Conservation (phyloP, 2,113 vertebrate genomes). For the Podiceps cristatus region DNA sequence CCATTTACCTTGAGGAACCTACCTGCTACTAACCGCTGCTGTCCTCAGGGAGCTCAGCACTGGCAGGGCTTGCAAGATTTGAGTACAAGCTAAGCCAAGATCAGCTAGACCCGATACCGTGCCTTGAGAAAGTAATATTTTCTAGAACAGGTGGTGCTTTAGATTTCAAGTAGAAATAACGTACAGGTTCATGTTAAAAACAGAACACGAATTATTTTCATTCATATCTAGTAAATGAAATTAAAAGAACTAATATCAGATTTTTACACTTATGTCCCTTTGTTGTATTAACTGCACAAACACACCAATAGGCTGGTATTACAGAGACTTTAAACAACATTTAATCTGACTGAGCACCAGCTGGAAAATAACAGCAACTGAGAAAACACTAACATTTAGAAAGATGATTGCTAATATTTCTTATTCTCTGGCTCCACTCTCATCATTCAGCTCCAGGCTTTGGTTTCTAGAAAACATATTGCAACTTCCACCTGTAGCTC, state of each 20-base stretch:
- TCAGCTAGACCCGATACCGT: fast-evolving
- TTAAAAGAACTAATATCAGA: neutral
- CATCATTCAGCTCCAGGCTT: neutral
- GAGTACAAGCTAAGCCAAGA: fast-evolving
- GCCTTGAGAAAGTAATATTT: neutral
- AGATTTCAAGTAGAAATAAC: neutral
- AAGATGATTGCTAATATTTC: neutral
- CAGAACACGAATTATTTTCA: neutral
- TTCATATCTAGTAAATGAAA: neutral
- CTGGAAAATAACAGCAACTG: neutral
- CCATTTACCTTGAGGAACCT: neutral
- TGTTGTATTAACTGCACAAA: neutral
- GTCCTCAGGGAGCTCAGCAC: neutral
- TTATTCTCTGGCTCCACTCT: neutral
- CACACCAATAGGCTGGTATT: neutral
- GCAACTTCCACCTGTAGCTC: neutral
- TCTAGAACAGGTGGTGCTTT: neutral
- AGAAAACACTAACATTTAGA: neutral
- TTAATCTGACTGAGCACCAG: neutral
- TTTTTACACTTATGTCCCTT: neutral
- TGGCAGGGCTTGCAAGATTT: neutral
- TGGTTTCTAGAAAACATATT: conserved; percentile 41
- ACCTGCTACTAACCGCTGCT: neutral
- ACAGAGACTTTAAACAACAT: neutral
- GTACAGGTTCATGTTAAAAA: neutral